Conservation (phyloP, 2,888 invertebrate species). For the Plebejus argus region DNA sequence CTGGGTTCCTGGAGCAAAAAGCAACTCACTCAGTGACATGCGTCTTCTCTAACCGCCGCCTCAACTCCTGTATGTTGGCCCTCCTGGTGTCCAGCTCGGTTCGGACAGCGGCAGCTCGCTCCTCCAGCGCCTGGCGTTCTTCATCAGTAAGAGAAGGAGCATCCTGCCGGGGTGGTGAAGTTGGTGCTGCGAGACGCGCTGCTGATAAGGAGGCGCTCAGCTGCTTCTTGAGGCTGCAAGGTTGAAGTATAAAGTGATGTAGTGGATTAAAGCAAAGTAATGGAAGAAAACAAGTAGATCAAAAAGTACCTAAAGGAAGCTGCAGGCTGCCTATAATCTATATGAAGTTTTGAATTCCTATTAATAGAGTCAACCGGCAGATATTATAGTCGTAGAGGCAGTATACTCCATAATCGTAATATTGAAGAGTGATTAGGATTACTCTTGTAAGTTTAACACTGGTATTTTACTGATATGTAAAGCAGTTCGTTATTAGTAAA, state of each 20-base stretch:
- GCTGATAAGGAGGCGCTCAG: slow-evolving; percentile 83
- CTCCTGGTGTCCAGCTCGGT: slow-evolving; percentile 89
- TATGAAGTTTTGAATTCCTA: no score
- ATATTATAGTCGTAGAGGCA: no score
- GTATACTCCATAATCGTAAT: no score
- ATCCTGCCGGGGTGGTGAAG: slow-evolving; percentile 50
- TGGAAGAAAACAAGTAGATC: no score
- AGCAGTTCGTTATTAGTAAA: no score
- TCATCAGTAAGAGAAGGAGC: slow-evolving; percentile 75
- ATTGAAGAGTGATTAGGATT: no score
- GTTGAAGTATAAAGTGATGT: neutral
- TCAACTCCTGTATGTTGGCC: slow-evolving; percentile 89
- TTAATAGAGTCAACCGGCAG: no score
- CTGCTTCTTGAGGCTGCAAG: slow-evolving; percentile 78
- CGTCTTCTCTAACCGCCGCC: slow-evolving; percentile 89
- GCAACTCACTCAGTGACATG: slow-evolving; percentile 91
- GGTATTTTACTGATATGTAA: no score
- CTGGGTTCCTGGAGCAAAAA: neutral
- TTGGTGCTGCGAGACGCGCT: slow-evolving; percentile 64
- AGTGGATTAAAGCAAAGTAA: no score
- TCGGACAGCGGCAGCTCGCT: slow-evolving; percentile 71
- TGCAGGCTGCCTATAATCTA: no score
- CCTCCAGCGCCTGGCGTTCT: slow-evolving; percentile 80
- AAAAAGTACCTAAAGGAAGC: no score
- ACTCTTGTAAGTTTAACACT: no score